These are phyloP conservation scores for Conops quadrifasciatus DNA, from an alignment of 2,888 invertebrate genomes.

Conservation along the genomic window DNA sequence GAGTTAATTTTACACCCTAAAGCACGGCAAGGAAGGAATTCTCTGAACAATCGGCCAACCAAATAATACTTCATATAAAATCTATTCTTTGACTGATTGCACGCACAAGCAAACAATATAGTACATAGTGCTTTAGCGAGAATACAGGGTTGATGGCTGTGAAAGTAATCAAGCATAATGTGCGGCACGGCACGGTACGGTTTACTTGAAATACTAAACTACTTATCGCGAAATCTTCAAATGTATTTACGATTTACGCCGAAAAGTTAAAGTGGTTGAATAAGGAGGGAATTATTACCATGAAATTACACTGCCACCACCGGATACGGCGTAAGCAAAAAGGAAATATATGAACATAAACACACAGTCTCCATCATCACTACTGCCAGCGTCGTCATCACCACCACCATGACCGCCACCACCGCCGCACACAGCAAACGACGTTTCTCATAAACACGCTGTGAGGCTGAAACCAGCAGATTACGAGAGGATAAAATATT, in stretches of 20 bases:
- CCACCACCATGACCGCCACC: constrained; percentile 31
- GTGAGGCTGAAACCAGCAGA: no score
- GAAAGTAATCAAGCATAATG: constrained; percentile 16
- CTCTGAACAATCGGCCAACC: neutral
- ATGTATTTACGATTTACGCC: constrained; percentile 46
- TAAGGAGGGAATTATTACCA: constrained; percentile 39
- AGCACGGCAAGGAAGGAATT: no score
- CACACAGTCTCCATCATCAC: neutral
- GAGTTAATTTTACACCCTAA: no score
- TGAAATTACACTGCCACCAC: constrained; percentile 34
- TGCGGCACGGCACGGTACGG: neutral
- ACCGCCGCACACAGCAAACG: constrained; percentile 17
- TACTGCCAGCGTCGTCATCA: neutral
- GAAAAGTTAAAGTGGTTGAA: constrained; percentile 44
- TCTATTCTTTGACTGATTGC: constrained; percentile 6
- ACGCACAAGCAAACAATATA: neutral
- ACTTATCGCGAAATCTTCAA: constrained; percentile 41
- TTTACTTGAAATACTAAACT: neutral
- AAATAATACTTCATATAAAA: neutral
- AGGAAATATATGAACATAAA: constrained; percentile 37
- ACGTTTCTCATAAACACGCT: no score
- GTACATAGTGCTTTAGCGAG: constrained; percentile 11
- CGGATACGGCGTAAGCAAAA: constrained; percentile 35
- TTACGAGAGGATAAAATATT: no score
- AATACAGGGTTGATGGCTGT: constrained; percentile 6